Conservation (phyloP, 2,888 invertebrate genomes). For the Chrysina gloriosa region DNA sequence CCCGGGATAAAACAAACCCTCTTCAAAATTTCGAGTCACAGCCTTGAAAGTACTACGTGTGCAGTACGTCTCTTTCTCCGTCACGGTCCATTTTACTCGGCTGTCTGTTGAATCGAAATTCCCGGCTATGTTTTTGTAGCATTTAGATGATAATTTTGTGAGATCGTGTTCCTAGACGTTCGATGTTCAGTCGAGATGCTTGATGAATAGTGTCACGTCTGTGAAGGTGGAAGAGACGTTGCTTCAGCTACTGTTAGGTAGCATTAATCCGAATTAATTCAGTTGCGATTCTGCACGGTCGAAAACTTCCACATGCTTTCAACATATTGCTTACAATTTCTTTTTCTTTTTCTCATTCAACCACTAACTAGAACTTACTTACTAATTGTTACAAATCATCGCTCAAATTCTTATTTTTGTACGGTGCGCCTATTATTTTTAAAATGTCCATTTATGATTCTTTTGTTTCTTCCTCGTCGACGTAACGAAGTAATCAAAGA, state of each 20-base stretch:
- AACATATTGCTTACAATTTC: too few relatives aligned
- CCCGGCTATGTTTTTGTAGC: constrained; percentile 56
- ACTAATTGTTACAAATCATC: too few relatives aligned
- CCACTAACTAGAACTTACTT: too few relatives aligned
- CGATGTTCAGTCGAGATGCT: constrained; percentile 39
- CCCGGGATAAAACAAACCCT: constrained; percentile 49
- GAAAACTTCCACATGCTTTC: neutral
- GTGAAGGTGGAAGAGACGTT: constrained; percentile 42
- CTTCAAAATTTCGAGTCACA: constrained; percentile 36
- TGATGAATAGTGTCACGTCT: constrained; percentile 47
- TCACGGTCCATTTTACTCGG: constrained; percentile 43
- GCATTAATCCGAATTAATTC: constrained; percentile 7
- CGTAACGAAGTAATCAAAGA: constrained; percentile 6
- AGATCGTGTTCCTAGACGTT: constrained; percentile 50
- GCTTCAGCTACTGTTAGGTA: constrained; percentile 15
- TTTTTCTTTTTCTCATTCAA: too few relatives aligned
- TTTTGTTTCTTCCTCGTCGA: too few relatives aligned
- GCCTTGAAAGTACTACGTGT: constrained; percentile 23
- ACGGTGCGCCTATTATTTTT: neutral
- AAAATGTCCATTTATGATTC: neutral
- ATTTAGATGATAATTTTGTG: constrained; percentile 59
- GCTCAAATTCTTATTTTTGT: too few relatives aligned
- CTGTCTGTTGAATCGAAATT: constrained; percentile 53
- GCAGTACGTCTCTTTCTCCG: constrained; percentile 9
- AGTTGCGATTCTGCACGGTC: neutral